Evolutionary conservation across 1,140 invertebrate species (phyloP).

Genomic region (Acarapis woodi): DNA sequence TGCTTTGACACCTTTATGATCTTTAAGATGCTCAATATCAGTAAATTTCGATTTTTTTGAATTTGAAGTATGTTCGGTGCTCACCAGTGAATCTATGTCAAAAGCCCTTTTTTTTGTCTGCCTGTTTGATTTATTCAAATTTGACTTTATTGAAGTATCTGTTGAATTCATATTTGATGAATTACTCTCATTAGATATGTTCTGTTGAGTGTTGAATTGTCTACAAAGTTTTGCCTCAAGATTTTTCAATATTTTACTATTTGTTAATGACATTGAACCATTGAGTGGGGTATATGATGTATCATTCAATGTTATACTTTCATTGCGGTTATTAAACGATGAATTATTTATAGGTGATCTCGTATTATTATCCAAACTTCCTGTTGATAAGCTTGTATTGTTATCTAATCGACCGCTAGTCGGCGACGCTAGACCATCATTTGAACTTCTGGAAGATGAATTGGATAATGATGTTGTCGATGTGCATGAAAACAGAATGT

Average conservation of each 20-base stretch:
- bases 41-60: not conserved
- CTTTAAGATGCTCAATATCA: no score
- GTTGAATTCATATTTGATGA: no score
- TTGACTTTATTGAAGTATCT: no score
- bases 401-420: no score
- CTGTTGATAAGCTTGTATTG: no score
- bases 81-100: conserved; percentile 13
- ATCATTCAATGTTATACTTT: no score
- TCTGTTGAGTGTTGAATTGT: not conserved
- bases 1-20: no score
- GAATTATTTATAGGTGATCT: no score
- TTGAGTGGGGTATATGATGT: conserved; percentile 3
- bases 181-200: no score
- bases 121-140: not conserved
- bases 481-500: conserved; percentile 13
- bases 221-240: not conserved
- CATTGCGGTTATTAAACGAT: no score
- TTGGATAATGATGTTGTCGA: conserved; percentile 7
- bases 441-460: not conserved
- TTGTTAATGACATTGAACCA: not conserved
- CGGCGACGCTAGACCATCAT: no score
- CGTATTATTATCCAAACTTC: no score
- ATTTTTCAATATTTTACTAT: not conserved
- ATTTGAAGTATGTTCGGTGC: conserved; percentile 7
- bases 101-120: conserved; percentile 12